Conservation (phyloP, 2,888 invertebrate species). For the Galerucella nymphaeae region DNA sequence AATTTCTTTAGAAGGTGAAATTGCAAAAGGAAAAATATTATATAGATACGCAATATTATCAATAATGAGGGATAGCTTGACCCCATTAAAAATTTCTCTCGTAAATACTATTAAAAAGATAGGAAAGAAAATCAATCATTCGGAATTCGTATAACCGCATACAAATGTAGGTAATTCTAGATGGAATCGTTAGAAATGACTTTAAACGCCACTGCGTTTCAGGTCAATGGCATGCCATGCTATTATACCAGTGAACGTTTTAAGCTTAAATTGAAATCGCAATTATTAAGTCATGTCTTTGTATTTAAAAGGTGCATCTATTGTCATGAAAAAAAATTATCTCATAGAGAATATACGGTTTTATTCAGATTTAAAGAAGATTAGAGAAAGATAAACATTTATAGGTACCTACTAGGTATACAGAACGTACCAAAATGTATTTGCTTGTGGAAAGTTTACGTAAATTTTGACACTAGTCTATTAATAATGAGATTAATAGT, state of each 20-base stretch:
- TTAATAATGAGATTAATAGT: too few relatives aligned
- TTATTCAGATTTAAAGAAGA: neutral
- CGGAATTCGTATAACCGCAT: conserved; percentile 4
- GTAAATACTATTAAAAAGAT: neutral
- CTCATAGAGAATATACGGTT: neutral
- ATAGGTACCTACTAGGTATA: neutral
- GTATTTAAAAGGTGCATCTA: conserved; percentile 26
- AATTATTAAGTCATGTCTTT: neutral
- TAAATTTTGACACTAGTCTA: too few relatives aligned
- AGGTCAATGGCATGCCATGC: conserved; percentile 31
- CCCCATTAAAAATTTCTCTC: neutral
- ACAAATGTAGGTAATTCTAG: conserved; percentile 13
- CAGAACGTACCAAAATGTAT: too few relatives aligned
- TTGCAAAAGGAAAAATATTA: neutral
- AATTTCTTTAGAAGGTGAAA: conserved; percentile 1
- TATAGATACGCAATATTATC: too few relatives aligned
- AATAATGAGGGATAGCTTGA: too few relatives aligned
- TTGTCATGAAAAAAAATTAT: conserved; percentile 21
- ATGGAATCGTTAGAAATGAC: conserved; percentile 18
- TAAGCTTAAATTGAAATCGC: conserved; percentile 13
- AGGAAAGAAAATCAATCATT: conserved; percentile 2
- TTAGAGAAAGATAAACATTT: neutral
- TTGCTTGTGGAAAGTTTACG: too few relatives aligned
- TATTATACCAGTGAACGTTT: conserved; percentile 10
- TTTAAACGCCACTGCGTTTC: conserved; percentile 20